phyloP scores from a whole-genome alignment of 2,797 vertebrate species.

The Spheniscus humboldti region DNA sequence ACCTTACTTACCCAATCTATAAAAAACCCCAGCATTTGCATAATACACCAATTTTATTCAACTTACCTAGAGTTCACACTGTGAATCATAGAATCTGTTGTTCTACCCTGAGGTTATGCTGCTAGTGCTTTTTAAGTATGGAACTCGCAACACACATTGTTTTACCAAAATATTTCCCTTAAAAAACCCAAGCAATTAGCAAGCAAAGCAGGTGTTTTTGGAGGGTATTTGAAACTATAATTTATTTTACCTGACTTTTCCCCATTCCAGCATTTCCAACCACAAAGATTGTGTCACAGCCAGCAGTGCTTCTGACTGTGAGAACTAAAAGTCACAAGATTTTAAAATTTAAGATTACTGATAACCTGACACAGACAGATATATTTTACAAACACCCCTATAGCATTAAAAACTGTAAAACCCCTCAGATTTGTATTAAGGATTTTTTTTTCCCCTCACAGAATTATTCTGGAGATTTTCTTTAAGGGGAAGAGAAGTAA shows the following conservation, averaged over 20 bases:
- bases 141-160: not conserved
- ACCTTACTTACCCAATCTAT: not conserved
- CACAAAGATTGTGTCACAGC: conserved; percentile 78
- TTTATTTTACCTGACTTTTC: conserved; percentile 76
- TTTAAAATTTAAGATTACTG: not conserved
- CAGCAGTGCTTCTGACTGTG: conserved; percentile 77
- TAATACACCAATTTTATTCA: not conserved
- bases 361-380: not conserved
- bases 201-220: not conserved
- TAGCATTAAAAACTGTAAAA: not conserved
- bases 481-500: not conserved
- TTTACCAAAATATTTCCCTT: not conserved
- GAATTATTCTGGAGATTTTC: not conserved
- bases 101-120: not conserved
- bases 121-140: not conserved
- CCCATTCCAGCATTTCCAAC: conserved; percentile 78
- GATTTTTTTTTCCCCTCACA: accelerated
- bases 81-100: not conserved
- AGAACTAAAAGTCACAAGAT: conserved; percentile 36
- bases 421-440: not conserved
- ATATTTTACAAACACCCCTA: not conserved
- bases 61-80: not conserved
- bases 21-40: not conserved
- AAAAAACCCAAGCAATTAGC: not conserved
- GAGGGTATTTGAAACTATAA: not conserved